Evolutionary conservation across 2,888 invertebrate genomes (phyloP), one percentile per base, ranked within the genome.

Genomic region (Stenotaenia linearis): DNA sequence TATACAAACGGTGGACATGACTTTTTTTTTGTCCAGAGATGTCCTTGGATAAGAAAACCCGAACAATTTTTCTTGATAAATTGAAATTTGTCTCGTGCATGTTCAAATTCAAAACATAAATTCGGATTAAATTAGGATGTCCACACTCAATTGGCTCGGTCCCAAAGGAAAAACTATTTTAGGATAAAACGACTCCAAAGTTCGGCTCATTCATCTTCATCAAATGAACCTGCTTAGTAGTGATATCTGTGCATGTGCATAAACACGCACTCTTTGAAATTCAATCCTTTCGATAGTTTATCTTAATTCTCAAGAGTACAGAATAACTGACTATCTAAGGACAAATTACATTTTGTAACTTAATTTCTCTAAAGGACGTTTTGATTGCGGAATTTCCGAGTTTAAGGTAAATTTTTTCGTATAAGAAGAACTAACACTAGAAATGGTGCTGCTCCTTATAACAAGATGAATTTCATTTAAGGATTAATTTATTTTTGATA

Each of bases 161-260:
- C n/a, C 69, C 25, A 69, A 28, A 23, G 25, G 15, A 69, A 69
- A 28, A 69, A 69, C 69, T 69, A 69, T 69, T 69, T 69, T 69
- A 69, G 69, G 25, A 69, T 25, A 69, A 69, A 69, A 69, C 69
- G 69, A 69, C 69, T 28, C 25, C 25, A 69, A 69, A 69, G 69
- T 69, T 45, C 50, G 69, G 69, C 69, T 69, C 69, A 28, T 69
- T 69, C 69, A 69, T 69, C 69, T 69, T 69, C 69, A 69, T 69
- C 69, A 69, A 12, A 69, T 69, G 69, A 69, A 69, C 69, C 69
- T 69, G 69, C 69, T 69, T 28, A 69, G 12, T 28, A 69, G 15
- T 9, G 69, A 69, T 69, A 69, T 28, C 69, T 69, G 69, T 69
- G 69, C 69, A 28, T 69, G 69, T 69, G 69, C 25, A 69, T 69